Conservation (phyloP, 2,888 invertebrate species). For the Gastracanthus pulcherrimus region DNA sequence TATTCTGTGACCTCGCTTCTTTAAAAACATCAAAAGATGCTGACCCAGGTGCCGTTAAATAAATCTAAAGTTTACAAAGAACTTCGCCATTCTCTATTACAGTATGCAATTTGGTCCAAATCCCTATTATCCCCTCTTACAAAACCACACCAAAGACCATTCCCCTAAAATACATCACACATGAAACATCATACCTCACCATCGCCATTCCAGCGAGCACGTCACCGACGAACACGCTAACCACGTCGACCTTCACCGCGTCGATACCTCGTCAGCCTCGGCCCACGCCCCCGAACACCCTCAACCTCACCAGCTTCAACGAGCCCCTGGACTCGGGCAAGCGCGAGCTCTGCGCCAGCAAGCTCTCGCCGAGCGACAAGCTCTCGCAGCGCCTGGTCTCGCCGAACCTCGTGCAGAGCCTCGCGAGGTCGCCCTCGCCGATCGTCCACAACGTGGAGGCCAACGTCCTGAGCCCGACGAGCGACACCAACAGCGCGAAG, state of each 20-base stretch:
- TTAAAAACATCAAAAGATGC: no score
- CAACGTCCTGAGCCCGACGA: conserved; percentile 71
- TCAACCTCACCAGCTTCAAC: conserved; percentile 83
- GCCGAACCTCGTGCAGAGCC: conserved; percentile 74
- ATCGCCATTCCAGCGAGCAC: conserved; percentile 74
- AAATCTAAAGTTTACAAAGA: no score
- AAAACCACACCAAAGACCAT: no score
- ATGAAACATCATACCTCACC: no score
- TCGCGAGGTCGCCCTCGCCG: conserved; percentile 72
- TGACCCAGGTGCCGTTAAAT: no score
- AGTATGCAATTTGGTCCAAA: no score
- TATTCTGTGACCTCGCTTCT: no score
- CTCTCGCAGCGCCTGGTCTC: conserved; percentile 73
- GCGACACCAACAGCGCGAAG: conserved; percentile 57
- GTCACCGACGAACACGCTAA: conserved; percentile 75
- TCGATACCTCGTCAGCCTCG: conserved; percentile 82
- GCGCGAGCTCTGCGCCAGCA: neutral
- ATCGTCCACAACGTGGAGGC: conserved; percentile 74
- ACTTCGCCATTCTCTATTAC: no score
- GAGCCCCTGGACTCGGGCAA: conserved; percentile 69
- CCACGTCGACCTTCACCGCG: conserved; percentile 79
- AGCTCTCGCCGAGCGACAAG: conserved; percentile 71
- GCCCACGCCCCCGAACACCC: conserved; percentile 90
- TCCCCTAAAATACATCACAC: no score
- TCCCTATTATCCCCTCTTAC: no score